These are phyloP conservation scores for Propithecus perrieri DNA, from an alignment of 2,797 vertebrate genomes.

Conservation along the genomic window DNA sequence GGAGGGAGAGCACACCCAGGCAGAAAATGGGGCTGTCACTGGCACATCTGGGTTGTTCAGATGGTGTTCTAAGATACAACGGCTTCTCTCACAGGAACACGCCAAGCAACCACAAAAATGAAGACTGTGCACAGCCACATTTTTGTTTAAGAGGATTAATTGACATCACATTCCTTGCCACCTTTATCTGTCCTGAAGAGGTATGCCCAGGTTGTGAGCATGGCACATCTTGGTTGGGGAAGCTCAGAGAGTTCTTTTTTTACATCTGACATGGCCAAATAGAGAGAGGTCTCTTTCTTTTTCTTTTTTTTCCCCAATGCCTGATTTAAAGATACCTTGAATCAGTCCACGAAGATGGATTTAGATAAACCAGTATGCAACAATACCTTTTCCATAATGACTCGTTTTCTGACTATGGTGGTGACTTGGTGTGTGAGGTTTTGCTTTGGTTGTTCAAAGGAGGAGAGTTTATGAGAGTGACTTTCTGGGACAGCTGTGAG, in stretches of 20 bases:
- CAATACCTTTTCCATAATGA: neutral
- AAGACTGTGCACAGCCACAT: neutral
- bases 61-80: neutral
- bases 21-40: neutral
- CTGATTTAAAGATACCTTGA: neutral
- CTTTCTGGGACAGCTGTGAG: neutral
- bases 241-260: neutral
- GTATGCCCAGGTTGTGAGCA: neutral
- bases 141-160: neutral
- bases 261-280: neutral
- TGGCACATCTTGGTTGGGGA: rapidly evolving
- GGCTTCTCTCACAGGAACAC: neutral
- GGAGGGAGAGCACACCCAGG: too few relatives aligned
- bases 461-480: neutral
- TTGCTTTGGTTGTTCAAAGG: neutral
- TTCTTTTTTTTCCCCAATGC: neutral
- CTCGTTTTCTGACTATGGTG: neutral
- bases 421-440: neutral
- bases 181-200: neutral
- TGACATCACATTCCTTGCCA: too few relatives aligned
- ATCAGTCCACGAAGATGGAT: neutral
- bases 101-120: neutral
- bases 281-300: neutral
- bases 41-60: too few relatives aligned
- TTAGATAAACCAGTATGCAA: neutral